Conservation (phyloP, 1,140 invertebrate genomes). For the Teleopsis dalmanni region DNA sequence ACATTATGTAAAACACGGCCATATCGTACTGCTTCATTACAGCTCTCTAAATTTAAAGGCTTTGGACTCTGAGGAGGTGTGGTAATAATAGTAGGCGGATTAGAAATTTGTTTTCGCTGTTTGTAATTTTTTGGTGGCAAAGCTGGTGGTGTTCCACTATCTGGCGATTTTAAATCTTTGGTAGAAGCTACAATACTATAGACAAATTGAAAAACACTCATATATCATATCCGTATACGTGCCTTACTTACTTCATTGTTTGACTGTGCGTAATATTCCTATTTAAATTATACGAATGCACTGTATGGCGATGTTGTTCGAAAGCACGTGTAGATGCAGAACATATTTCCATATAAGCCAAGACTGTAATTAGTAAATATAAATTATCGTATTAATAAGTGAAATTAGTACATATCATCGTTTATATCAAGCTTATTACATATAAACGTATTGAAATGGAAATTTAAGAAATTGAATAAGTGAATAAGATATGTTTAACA, state of each 20-base stretch:
- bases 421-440: too few species aligned
- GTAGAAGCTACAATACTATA: constrained; percentile 28
- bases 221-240: not conserved
- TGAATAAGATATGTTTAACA: too few species aligned
- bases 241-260: constrained; percentile 38
- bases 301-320: constrained; percentile 54
- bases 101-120: constrained; percentile 13
- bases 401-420: too few species aligned
- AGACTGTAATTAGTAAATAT: constrained; percentile 58
- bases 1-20: constrained; percentile 4
- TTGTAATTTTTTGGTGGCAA: constrained; percentile 63
- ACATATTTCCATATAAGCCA: constrained; percentile 94
- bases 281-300: constrained; percentile 67
- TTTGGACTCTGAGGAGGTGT: constrained; percentile 41
- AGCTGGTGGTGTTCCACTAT: constrained; percentile 58
- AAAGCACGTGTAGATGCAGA: constrained; percentile 58
- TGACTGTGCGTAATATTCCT: constrained; percentile 42
- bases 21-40: constrained; percentile 5
- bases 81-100: constrained; percentile 24
- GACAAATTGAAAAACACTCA: not conserved
- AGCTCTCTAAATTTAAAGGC: constrained; percentile 15
- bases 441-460: too few species aligned
- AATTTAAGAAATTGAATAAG: too few species aligned
- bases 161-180: constrained; percentile 28
- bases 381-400: too few species aligned